Conservation (phyloP, 2,113 vertebrate genomes). For the Tupaia chinensis region DNA sequence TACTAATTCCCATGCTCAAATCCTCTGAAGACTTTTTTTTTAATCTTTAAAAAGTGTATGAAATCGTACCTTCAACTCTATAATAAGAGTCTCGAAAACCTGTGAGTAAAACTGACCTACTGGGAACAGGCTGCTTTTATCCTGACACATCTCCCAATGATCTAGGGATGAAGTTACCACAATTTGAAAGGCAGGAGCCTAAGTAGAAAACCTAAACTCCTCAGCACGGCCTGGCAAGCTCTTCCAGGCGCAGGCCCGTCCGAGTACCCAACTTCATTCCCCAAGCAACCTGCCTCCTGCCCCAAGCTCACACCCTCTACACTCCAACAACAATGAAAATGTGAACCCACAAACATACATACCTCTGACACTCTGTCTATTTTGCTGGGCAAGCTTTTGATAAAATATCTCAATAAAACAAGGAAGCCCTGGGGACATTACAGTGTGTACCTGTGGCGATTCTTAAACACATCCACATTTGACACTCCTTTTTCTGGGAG, state of each 20-base stretch:
- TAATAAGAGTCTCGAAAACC: background rate
- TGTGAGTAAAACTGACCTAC: background rate
- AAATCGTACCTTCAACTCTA: background rate
- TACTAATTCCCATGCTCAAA: background rate
- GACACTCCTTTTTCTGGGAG: background rate
- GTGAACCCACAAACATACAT: background rate
- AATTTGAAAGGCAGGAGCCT: background rate
- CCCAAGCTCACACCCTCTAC: background rate
- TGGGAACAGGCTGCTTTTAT: background rate
- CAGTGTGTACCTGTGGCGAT: background rate
- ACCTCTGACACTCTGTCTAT: background rate
- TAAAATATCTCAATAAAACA: background rate
- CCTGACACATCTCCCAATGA: background rate
- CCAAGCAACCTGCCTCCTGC: background rate
- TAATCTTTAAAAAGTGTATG: background rate
- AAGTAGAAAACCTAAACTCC: background rate
- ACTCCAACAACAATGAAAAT: background rate
- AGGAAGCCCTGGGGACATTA: background rate
- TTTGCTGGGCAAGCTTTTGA: constrained; percentile 5
- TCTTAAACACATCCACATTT: constrained; percentile 9
- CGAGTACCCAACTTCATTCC: background rate
- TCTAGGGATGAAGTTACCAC: background rate
- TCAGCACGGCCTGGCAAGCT: background rate
- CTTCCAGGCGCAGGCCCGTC: background rate
- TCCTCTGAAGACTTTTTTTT: background rate